A percentile compares a stretch with the other conserved stretches of the same genome.
phyloP scores from a whole-genome alignment of 1,140 invertebrate genomes.

The Calliphora vicina region DNA sequence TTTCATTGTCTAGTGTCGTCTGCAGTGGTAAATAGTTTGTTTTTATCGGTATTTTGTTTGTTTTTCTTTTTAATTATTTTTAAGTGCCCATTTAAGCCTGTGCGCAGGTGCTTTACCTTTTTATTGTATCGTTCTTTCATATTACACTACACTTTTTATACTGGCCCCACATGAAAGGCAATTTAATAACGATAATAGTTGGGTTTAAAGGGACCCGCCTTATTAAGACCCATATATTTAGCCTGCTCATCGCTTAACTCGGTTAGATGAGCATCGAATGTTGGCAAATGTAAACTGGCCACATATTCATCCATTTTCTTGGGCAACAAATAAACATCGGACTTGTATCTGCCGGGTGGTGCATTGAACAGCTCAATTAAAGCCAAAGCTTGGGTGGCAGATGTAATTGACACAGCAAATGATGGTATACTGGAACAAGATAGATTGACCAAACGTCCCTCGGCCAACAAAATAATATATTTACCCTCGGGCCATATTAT shows the following conservation, averaged over 20 bases:
- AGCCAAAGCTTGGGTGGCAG: conserved; percentile 93
- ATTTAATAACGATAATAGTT: conserved; percentile 92
- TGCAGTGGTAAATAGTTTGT: background rate
- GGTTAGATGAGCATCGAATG: conserved; percentile 96
- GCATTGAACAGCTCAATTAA: conserved; percentile 97
- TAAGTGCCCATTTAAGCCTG: background rate
- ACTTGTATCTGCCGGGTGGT: conserved; percentile 91
- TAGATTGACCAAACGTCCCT: conserved; percentile 94
- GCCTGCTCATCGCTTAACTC: conserved; percentile 96
- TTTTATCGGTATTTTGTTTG: conserved; percentile 27
- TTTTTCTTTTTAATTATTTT: background rate
- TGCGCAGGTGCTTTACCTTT: conserved; percentile 11
- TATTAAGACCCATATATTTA: conserved; percentile 96
- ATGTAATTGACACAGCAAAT: conserved; percentile 95
- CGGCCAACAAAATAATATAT: conserved; percentile 89
- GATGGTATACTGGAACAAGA: conserved; percentile 97
- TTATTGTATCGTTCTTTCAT: background rate
- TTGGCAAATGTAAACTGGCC: conserved; percentile 85
- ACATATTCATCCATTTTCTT: conserved; percentile 99
- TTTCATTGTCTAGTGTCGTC: conserved; percentile 13
- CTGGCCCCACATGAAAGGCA: background rate
- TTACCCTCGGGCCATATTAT: conserved; percentile 96
- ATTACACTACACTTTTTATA: background rate
- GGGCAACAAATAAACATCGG: conserved; percentile 95
- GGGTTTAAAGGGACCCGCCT: conserved; percentile 97